phyloP scores from a whole-genome alignment of 2,797 vertebrate species.

The Anguilla marmorata region DNA sequence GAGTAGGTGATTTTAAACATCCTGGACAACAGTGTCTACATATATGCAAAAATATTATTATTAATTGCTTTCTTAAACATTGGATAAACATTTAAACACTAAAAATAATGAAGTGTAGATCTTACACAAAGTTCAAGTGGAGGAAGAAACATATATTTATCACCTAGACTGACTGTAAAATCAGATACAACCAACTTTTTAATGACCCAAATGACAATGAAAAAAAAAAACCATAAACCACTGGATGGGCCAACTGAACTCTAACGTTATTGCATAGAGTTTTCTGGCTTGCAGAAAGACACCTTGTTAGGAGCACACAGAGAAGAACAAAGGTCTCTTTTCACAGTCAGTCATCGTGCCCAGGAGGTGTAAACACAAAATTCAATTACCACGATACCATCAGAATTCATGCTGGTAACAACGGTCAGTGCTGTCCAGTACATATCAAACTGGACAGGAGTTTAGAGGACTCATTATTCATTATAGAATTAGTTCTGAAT shows the following conservation, averaged over 20 bases:
- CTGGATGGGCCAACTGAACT: neutral
- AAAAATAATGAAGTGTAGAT: neutral
- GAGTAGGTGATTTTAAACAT: neutral
- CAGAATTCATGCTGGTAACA: conserved; percentile 52
- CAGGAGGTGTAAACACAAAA: conserved; percentile 57
- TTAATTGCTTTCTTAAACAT: neutral
- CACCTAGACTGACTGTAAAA: neutral
- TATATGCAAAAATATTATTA: neutral
- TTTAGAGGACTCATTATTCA: neutral
- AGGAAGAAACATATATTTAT: neutral
- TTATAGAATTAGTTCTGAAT: conserved; percentile 7
- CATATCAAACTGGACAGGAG: conserved; percentile 23
- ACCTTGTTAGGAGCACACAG: conserved; percentile 25
- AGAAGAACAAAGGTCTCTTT: conserved; percentile 59
- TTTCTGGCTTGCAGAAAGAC: conserved; percentile 25
- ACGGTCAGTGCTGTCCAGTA: conserved; percentile 29
- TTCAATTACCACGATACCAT: conserved; percentile 75
- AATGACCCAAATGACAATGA: neutral
- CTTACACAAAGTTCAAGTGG: neutral
- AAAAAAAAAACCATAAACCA: neutral
- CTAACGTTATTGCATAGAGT: neutral
- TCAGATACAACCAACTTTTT: neutral
- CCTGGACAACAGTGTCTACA: neutral
- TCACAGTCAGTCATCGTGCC: conserved; percentile 59
- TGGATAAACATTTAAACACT: neutral